phyloP scores from a whole-genome alignment of 2,797 vertebrate genomes.

The Paratrypauchen microcephalus region DNA sequence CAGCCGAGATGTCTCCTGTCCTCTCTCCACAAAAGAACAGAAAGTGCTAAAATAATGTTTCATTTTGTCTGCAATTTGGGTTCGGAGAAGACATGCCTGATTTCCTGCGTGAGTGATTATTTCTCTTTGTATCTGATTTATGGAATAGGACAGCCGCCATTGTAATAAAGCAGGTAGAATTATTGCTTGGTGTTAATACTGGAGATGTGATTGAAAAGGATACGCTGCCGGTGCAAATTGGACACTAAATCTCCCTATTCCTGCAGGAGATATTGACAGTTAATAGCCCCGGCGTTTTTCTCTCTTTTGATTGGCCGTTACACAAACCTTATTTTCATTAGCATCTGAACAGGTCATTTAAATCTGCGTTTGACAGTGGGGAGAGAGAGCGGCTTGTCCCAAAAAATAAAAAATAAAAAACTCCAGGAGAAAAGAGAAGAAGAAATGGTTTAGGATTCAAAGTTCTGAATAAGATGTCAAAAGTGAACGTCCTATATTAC shows the following conservation, averaged over 20 bases:
- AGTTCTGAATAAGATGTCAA: no score
- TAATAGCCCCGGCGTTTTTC: constrained; percentile 55
- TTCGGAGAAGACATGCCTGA: constrained; percentile 64
- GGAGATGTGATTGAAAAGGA: constrained; percentile 74
- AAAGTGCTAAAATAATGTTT: constrained; percentile 60
- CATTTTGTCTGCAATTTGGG: constrained; percentile 61
- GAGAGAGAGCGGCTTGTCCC: neutral
- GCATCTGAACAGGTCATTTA: constrained; percentile 41
- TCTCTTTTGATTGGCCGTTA: constrained; percentile 62
- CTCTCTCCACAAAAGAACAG: constrained; percentile 28
- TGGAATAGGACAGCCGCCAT: constrained; percentile 55
- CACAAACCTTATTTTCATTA: constrained; percentile 69
- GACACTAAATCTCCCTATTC: constrained; percentile 70
- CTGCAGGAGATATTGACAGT: constrained; percentile 66
- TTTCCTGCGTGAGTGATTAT: constrained; percentile 62
- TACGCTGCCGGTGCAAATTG: constrained; percentile 65
- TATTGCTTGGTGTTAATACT: constrained; percentile 72
- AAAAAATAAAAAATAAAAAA: no score
- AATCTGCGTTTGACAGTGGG: constrained; percentile 18
- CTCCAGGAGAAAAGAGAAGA: no score
- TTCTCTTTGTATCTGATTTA: constrained; percentile 66
- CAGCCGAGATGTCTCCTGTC: constrained; percentile 4
- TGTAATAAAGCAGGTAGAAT: constrained; percentile 73
- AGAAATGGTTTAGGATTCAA: no score
- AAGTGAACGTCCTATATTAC: no score